Evolutionary conservation across 2,113 vertebrate species (phyloP), one percentile per base, ranked within the genome.

Genomic region (Manacus vitellinus): DNA sequence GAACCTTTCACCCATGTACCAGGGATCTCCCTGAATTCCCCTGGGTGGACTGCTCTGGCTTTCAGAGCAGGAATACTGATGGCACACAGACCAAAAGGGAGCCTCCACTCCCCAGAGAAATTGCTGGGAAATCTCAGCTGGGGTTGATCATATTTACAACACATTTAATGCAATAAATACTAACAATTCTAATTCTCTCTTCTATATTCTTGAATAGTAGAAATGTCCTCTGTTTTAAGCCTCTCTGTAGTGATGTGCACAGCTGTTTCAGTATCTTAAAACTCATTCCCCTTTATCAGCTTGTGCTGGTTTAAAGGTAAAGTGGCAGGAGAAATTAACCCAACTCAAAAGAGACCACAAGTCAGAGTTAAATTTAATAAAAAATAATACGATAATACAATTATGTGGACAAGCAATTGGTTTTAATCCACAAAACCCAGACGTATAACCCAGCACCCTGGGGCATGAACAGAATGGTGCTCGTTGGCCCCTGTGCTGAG

Each of bases 21-120:
- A 10, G 7, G 12, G 25, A 37, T 41, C 30, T n/a, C 14, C 11
- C 12, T 55, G 41, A 66, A 43, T 37, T 30, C 54, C 16, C 18
- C 31, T 78, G 31, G 16, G 20, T 43, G 18, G 25, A 28, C 22
- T 41, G 37, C 14, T 85, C 10, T 1, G 33, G 22, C 21, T 47
- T 70, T 56, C 43, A 10, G 49, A 24, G 6, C 2, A 6, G 15
- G 41, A 24, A 25, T 49, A 28, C 19, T 0, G 0, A 12, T 4
- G 8, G 52, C 35, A 43, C 27, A 6, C 3, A 3, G 12, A 30
- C 44, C 21, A 24, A 33, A 35, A 49, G 47, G 33, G 43, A 65
- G 15, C 16, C 21, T 41, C 24, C n/a, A 15, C 7, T 35, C 14
- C 6, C n/a, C 7, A 19, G n/a, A 61, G 41, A 35, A 72, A 61